These are phyloP conservation scores for Hesperophylax magnus DNA, from an alignment of 1,140 invertebrate species.

Conservation along the genomic window DNA sequence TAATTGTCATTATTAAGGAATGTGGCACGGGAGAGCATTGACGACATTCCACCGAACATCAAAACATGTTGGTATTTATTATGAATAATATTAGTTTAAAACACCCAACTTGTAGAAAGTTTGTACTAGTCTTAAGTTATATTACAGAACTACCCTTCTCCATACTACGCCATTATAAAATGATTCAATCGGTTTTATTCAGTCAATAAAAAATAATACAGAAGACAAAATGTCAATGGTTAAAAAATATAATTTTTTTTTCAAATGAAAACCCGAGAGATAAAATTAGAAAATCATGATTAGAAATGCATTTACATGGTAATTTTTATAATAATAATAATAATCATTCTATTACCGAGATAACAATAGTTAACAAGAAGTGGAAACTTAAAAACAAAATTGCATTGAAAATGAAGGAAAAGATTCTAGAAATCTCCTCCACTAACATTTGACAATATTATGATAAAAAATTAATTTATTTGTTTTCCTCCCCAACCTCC, in stretches of 20 bases:
- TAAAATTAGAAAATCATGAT: slow-evolving; percentile 23
- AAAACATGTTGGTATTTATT: background rate
- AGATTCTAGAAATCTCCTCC: slow-evolving; percentile 31
- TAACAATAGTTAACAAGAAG: slow-evolving; percentile 40
- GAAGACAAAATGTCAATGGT: background rate
- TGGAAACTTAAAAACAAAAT: slow-evolving; percentile 9
- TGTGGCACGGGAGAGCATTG: background rate
- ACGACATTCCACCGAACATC: background rate
- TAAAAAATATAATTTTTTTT: slow-evolving; percentile 12
- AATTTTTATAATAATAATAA: slow-evolving; percentile 10
- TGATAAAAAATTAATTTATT: slow-evolving; percentile 38
- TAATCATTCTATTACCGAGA: slow-evolving; percentile 27
- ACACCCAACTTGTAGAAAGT: slow-evolving; percentile 5
- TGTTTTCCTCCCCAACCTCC: slow-evolving; percentile 40
- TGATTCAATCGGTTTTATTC: slow-evolving; percentile 1
- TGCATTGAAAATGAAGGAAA: slow-evolving; percentile 25
- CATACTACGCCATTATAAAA: slow-evolving; percentile 11
- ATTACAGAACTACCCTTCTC: slow-evolving; percentile 19
- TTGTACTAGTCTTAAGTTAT: slow-evolving; percentile 18
- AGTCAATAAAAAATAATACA: slow-evolving; percentile 17
- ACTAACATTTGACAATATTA: slow-evolving; percentile 41
- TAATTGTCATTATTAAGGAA: slow-evolving; percentile 6
- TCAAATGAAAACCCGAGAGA: background rate
- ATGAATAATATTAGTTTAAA: background rate
- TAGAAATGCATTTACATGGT: slow-evolving; percentile 36